These are phyloP conservation scores for Drosophila sturtevanti DNA, from an alignment of 1,140 invertebrate species.

Conservation along the genomic window DNA sequence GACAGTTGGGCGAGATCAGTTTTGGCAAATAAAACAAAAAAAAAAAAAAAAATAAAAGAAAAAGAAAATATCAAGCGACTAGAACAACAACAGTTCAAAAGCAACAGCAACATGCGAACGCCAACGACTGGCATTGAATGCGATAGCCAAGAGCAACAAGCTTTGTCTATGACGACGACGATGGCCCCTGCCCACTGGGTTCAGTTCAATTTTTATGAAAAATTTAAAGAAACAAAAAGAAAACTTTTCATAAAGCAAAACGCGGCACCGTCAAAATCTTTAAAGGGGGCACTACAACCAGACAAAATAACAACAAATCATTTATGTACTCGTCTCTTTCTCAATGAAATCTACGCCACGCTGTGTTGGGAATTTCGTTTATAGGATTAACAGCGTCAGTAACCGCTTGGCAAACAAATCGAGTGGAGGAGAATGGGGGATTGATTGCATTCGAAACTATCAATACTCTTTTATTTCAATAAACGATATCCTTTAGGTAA, in stretches of 20 bases:
- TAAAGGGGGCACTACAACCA: slow-evolving; percentile 31
- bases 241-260: slow-evolving; percentile 70
- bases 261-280: slow-evolving; percentile 52
- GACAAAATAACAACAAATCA: slow-evolving; percentile 71
- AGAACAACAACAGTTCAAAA: slow-evolving; percentile 60
- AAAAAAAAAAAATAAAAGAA: slow-evolving; percentile 40
- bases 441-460: neutral
- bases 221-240: slow-evolving; percentile 40
- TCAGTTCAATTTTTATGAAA: slow-evolving; percentile 69
- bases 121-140: slow-evolving; percentile 78
- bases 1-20: slow-evolving; percentile 82
- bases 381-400: slow-evolving; percentile 59
- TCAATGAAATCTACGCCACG: slow-evolving; percentile 69
- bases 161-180: slow-evolving; percentile 60
- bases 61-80: slow-evolving; percentile 45
- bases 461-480: neutral
- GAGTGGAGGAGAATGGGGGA: neutral
- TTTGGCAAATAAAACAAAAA: slow-evolving; percentile 65
- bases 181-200: slow-evolving; percentile 15
- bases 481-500: too few species aligned
- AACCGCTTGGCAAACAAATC: slow-evolving; percentile 12
- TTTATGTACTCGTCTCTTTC: slow-evolving; percentile 40
- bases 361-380: slow-evolving; percentile 59
- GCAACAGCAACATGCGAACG: slow-evolving; percentile 51
- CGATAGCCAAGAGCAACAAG: slow-evolving; percentile 76